Evolutionary conservation across 37 sponge, comb jelly and placozoan species (phyloP).

Genomic region (Lycopodina hypogea): DNA sequence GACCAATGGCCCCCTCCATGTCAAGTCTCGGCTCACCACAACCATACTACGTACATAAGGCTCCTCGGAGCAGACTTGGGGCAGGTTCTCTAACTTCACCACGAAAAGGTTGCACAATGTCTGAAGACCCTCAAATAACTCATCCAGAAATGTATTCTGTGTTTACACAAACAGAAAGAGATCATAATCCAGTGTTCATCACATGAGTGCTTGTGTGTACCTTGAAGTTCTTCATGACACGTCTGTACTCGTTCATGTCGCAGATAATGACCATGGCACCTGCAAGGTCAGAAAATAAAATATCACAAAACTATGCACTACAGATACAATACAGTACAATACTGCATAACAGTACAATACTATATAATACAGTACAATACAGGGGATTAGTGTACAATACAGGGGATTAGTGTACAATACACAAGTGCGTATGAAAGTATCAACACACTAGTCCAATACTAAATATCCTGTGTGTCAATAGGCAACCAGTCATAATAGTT

Average conservation of each 20-base stretch:
- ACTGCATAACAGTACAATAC: too few species aligned
- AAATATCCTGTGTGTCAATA: too few species aligned
- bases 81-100: constrained; percentile 54
- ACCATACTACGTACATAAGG: constrained; percentile 66
- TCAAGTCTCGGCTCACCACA: too few species aligned
- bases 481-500: too few species aligned
- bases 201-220: constrained; percentile 21
- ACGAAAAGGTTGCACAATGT: constrained; percentile 77
- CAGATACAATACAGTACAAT: background rate
- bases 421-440: too few species aligned
- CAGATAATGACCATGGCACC: constrained; percentile 84
- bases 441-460: too few species aligned
- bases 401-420: too few species aligned
- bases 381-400: too few species aligned
- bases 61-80: constrained; percentile 74
- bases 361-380: too few species aligned
- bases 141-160: constrained; percentile 64
- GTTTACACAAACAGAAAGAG: background rate
- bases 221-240: constrained; percentile 67
- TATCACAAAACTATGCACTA: background rate
- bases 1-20: too few species aligned
- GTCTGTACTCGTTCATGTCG: constrained; percentile 84
- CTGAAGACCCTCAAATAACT: constrained; percentile 67
- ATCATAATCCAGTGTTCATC: background rate
- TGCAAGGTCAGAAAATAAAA: constrained; percentile 22